A percentile compares a stretch with the other conserved stretches of the same genome.
phyloP scores from a whole-genome alignment of 2,797 vertebrate species.

The Naso thynnoides region DNA sequence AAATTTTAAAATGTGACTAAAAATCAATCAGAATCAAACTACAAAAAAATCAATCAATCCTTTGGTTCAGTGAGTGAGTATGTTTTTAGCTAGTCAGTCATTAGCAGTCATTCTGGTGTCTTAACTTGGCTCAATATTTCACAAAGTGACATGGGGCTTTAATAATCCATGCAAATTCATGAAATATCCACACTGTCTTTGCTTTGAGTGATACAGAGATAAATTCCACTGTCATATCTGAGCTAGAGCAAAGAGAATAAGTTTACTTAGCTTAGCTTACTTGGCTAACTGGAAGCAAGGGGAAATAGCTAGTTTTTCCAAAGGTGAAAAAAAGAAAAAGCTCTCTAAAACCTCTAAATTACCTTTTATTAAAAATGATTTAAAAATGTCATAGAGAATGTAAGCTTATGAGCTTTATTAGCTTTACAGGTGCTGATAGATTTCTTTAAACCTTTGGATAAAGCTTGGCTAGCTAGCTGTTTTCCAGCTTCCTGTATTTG shows the following conservation, averaged over 20 bases:
- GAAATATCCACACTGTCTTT: neutral
- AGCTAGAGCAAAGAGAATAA: neutral
- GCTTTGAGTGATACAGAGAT: neutral
- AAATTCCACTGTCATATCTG: neutral
- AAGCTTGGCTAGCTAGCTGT: neutral
- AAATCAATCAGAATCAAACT: neutral
- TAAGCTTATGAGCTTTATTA: neutral
- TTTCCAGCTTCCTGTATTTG: neutral
- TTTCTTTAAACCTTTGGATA: too few relatives aligned
- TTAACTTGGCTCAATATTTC: neutral
- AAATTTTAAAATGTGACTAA: neutral
- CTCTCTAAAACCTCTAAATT: neutral
- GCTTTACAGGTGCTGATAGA: too few relatives aligned
- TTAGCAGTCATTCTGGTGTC: neutral
- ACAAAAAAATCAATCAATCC: neutral
- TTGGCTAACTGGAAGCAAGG: neutral
- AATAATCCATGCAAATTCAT: neutral
- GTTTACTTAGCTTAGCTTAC: neutral
- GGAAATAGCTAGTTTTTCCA: neutral
- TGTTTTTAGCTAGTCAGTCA: neutral
- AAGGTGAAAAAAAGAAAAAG: neutral
- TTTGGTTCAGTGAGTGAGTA: neutral
- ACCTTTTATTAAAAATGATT: neutral
- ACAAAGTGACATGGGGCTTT: neutral
- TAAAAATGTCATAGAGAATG: neutral